A percentile compares a stretch with the other conserved stretches of the same genome.
These are phyloP conservation scores for Percopsis transmontana DNA, from an alignment of 2,113 vertebrate genomes.

Conservation along the genomic window DNA sequence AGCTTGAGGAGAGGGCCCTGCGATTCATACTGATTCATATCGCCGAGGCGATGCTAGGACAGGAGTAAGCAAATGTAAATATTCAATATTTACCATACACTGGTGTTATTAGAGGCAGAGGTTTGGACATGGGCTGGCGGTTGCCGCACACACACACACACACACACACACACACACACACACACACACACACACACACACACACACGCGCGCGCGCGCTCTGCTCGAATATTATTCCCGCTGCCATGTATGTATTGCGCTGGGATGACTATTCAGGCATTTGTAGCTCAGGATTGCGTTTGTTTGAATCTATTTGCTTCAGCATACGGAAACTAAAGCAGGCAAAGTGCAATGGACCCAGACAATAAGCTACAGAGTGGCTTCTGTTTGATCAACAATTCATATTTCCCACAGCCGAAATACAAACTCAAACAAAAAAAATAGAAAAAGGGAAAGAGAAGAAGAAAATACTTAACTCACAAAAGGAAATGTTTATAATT, in stretches of 20 bases:
- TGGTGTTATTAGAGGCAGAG: constrained; percentile 76
- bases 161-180: neutral
- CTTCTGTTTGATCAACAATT: constrained; percentile 6
- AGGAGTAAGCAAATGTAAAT: constrained; percentile 81
- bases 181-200: constrained; percentile 37
- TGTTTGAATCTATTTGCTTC: constrained; percentile 48
- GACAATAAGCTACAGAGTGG: constrained; percentile 7
- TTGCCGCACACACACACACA: constrained; percentile 51
- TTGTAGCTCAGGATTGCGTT: constrained; percentile 59
- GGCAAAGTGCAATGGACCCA: constrained; percentile 8
- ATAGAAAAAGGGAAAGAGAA: neutral
- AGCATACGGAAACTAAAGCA: constrained; percentile 25
- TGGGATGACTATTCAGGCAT: constrained; percentile 52
- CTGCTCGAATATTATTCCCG: constrained; percentile 63
- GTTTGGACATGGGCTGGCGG: constrained; percentile 61
- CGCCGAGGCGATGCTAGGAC: constrained; percentile 60
- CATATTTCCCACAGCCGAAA: neutral
- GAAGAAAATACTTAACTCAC: constrained; percentile 19
- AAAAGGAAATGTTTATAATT: constrained; percentile 10
- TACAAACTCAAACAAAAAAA: neutral
- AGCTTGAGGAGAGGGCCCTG: constrained; percentile 42
- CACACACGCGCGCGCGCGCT: constrained; percentile 44
- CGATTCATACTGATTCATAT: constrained; percentile 76
- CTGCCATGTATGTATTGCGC: constrained; percentile 50
- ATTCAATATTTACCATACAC: constrained; percentile 81